Evolutionary conservation across 2,888 invertebrate genomes (phyloP).

Genomic region (Himalopsyche japonica): DNA sequence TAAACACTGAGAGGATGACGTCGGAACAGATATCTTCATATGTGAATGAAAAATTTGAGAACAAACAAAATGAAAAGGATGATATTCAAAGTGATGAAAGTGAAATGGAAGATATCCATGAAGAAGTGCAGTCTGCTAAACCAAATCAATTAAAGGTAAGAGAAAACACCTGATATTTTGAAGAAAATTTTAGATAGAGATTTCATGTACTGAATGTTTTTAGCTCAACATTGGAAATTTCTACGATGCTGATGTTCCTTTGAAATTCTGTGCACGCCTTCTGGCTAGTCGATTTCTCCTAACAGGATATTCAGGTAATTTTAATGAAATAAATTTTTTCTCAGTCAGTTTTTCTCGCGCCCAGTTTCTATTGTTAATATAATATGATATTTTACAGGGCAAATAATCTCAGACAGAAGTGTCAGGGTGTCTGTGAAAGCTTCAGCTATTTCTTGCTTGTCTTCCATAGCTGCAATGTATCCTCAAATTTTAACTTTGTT

Average conservation of each 20-base stretch:
- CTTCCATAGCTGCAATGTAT: conserved; percentile 72
- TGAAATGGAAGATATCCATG: conserved; percentile 3
- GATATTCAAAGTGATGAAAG: conserved; percentile 15
- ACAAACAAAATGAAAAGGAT: conserved; percentile 9
- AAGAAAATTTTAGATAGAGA: not conserved
- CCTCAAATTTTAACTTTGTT: conserved; percentile 73
- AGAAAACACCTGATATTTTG: not conserved
- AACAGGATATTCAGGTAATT: conserved; percentile 58
- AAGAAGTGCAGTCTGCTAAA: conserved; percentile 5
- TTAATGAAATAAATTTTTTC: not conserved
- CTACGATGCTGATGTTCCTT: conserved; percentile 65
- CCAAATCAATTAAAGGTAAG: conserved; percentile 21
- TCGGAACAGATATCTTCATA: conserved; percentile 34
- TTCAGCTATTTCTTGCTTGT: conserved; percentile 79
- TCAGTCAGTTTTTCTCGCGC: not conserved
- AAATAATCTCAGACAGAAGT: conserved; percentile 70
- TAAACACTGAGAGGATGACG: conserved; percentile 31
- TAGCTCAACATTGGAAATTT: conserved; percentile 69
- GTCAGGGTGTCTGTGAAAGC: conserved; percentile 91
- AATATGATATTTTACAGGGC: conserved; percentile 47
- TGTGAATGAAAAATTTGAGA: conserved; percentile 34
- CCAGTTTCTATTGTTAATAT: not conserved
- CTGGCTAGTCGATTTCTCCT: conserved; percentile 75
- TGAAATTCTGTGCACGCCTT: conserved; percentile 74
- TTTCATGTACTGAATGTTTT: conserved; percentile 44